These are phyloP conservation scores for Trisateles emortualis DNA, from an alignment of 2,888 invertebrate genomes.

Conservation along the genomic window DNA sequence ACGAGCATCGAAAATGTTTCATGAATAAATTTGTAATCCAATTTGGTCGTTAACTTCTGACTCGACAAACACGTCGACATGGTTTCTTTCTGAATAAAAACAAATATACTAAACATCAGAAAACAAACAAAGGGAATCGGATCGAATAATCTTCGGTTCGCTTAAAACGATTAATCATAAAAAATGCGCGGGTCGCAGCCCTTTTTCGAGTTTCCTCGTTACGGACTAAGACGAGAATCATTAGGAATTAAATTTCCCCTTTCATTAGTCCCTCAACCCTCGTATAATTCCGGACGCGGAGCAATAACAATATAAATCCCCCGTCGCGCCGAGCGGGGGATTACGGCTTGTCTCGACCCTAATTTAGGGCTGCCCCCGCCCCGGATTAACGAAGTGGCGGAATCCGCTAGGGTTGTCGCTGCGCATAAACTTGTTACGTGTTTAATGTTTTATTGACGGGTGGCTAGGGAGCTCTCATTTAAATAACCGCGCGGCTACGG, in stretches of 20 bases:
- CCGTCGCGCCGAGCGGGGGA: constrained; percentile 87
- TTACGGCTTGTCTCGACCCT: constrained; percentile 87
- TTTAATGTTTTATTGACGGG: constrained; percentile 87
- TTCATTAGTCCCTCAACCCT: constrained; percentile 88
- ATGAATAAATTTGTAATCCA: constrained; percentile 85
- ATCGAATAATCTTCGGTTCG: constrained; percentile 75
- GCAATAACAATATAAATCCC: constrained; percentile 88
- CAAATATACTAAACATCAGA: constrained; percentile 63
- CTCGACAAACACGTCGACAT: constrained; percentile 67
- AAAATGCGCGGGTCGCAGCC: constrained; percentile 80
- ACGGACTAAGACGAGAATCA: constrained; percentile 87
- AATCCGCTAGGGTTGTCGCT: constrained; percentile 87
- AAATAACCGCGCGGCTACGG: constrained; percentile 72
- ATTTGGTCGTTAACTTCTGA: constrained; percentile 80
- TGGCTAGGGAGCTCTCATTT: constrained; percentile 83
- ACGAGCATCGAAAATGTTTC: constrained; percentile 83
- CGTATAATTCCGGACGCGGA: constrained; percentile 87
- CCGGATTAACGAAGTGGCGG: constrained; percentile 87
- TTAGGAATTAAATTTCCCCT: constrained; percentile 88
- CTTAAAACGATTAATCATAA: constrained; percentile 81
- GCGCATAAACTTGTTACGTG: constrained; percentile 87
- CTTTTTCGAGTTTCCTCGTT: constrained; percentile 87
- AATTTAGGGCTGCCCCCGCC: constrained; percentile 87
- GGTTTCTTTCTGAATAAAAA: constrained; percentile 64
- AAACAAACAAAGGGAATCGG: constrained; percentile 66